Percentiles rank a stretch among this genome's conserved stretches.
Evolutionary conservation across 1,140 invertebrate genomes (phyloP).

Genomic region (Chironomus tepperi): DNA sequence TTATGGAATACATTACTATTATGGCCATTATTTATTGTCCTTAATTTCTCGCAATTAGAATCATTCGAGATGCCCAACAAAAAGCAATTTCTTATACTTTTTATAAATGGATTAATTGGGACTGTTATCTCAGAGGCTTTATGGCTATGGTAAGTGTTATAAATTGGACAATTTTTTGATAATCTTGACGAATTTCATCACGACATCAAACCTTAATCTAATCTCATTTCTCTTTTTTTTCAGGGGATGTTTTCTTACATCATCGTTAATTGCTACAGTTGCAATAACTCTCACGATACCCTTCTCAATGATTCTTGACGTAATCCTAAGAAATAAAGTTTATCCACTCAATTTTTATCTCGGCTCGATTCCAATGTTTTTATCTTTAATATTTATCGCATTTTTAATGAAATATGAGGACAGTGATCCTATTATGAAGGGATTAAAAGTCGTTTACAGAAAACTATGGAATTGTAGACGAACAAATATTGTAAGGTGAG

Average conservation of each 20-base stretch:
- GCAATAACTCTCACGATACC: constrained; percentile 77
- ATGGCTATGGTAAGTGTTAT: constrained; percentile 67
- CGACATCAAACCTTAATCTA: no score
- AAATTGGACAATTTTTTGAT: no score
- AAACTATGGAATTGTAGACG: constrained; percentile 46
- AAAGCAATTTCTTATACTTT: constrained; percentile 65
- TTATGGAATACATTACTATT: constrained; percentile 70
- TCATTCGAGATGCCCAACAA: constrained; percentile 70
- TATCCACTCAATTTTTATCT: constrained; percentile 71
- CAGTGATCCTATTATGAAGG: constrained; percentile 68
- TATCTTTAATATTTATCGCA: constrained; percentile 67
- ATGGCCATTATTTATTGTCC: constrained; percentile 79
- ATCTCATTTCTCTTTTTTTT: constrained; percentile 28
- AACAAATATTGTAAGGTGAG: constrained; percentile 44
- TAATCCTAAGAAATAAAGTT: constrained; percentile 61
- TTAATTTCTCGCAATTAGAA: constrained; percentile 70
- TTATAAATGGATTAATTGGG: constrained; percentile 78
- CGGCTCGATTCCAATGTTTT: constrained; percentile 67
- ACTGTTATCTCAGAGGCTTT: constrained; percentile 78
- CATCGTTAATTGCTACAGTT: constrained; percentile 74
- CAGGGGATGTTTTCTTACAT: constrained; percentile 85
- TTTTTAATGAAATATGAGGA: constrained; percentile 73
- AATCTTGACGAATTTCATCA: constrained; percentile 24
- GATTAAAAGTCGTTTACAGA: constrained; percentile 51
- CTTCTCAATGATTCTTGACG: constrained; percentile 73